phyloP scores from a whole-genome alignment of 2,113 vertebrate genomes.

The Morone chrysops region DNA sequence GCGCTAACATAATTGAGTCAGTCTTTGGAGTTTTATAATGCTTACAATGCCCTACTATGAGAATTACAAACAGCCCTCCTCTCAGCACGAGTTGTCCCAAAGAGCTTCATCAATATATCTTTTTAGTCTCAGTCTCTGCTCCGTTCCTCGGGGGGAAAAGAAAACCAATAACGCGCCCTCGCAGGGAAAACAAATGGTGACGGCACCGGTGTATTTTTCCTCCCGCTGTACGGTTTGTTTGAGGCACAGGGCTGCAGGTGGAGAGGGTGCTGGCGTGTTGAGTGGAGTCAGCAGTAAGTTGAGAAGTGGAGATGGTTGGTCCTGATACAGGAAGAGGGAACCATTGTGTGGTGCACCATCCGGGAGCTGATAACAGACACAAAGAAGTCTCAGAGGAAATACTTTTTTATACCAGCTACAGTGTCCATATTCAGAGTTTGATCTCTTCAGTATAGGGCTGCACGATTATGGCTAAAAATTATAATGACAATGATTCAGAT shows the following conservation, averaged over 20 bases:
- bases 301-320: neutral
- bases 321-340: neutral
- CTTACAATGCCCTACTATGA: neutral
- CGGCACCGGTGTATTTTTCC: neutral
- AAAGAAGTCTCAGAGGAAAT: neutral
- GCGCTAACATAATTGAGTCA: neutral
- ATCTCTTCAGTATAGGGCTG: too few relatives aligned
- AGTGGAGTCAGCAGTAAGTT: slow-evolving; percentile 38
- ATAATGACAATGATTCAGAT: too few relatives aligned
- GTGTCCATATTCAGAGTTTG: too few relatives aligned
- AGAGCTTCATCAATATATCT: slow-evolving; percentile 31
- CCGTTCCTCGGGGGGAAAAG: neutral
- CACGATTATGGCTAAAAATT: too few relatives aligned
- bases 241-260: neutral
- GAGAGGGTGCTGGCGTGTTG: neutral
- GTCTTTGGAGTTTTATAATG: neutral
- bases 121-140: slow-evolving; percentile 13
- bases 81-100: neutral
- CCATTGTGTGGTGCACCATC: neutral
- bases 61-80: neutral
- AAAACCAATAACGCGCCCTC: slow-evolving; percentile 31
- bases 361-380: slow-evolving; percentile 2
- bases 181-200: slow-evolving; percentile 32
- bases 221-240: neutral
- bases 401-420: too few relatives aligned